phyloP scores from a whole-genome alignment of 2,113 vertebrate genomes.

The chimpanzee (Pan troglodytes) region DNA sequence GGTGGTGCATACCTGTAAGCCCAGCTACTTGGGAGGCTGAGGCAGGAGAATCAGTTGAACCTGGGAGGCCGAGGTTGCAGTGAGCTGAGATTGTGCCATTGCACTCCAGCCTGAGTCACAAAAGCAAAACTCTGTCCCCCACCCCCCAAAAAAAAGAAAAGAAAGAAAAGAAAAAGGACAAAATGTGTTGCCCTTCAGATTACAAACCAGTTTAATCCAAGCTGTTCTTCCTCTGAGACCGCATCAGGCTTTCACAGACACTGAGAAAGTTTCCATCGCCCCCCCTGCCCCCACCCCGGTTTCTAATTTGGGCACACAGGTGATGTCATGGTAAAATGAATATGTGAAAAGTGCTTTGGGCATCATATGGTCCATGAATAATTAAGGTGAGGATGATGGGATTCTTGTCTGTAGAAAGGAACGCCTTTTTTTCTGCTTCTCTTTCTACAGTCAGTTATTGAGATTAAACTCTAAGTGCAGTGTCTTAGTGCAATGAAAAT shows the following conservation, averaged over 20 bases:
- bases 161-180: not conserved
- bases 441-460: not conserved
- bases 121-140: no score
- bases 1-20: no score
- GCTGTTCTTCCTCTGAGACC: not conserved
- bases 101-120: no score
- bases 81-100: no score
- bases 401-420: not conserved
- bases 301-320: not conserved
- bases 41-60: no score
- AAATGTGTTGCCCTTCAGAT: not conserved
- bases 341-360: not conserved
- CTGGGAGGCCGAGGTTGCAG: no score
- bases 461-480: not conserved
- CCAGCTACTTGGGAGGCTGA: no score
- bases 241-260: not conserved
- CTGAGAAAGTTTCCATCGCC: not conserved
- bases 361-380: no score
- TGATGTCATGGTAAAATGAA: not conserved
- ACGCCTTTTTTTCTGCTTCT: not conserved
- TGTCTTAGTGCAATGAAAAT: not conserved
- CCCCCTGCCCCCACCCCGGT: not conserved
- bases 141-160: no score
- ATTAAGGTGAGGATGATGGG: not conserved
- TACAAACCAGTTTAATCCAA: not conserved